A percentile compares a stretch with the other conserved stretches of the same genome.
Conservation (phyloP, 2,888 invertebrate species). For the Monoplex corrugatus region DNA sequence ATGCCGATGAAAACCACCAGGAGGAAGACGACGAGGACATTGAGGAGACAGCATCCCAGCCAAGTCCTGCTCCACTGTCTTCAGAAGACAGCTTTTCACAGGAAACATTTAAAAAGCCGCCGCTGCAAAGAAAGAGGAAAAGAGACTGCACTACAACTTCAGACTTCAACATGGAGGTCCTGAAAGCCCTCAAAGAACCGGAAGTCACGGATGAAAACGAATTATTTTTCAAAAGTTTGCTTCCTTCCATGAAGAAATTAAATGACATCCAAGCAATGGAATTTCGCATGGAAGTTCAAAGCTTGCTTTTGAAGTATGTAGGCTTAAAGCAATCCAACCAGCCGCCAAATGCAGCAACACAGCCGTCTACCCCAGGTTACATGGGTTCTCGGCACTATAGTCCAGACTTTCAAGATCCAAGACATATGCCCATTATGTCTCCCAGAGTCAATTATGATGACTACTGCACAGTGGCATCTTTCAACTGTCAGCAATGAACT, state of each 20-base stretch:
- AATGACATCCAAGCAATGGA: constrained; percentile 40
- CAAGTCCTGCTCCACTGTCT: constrained; percentile 25
- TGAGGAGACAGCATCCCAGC: not conserved
- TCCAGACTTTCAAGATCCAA: not conserved
- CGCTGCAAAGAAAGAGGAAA: constrained; percentile 21
- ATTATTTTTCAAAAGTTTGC: constrained; percentile 30
- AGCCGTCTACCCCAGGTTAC: not conserved
- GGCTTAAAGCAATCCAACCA: constrained; percentile 4
- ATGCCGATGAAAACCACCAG: not conserved
- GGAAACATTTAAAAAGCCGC: constrained; percentile 6
- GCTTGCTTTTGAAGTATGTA: constrained; percentile 22
- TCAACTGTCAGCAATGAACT: not conserved
- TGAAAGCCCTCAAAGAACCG: constrained; percentile 26
- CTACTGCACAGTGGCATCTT: not conserved
- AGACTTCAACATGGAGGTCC: constrained; percentile 29
- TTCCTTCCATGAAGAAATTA: constrained; percentile 34
- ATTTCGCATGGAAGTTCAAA: not conserved
- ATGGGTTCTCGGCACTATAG: not conserved
- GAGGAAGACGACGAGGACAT: constrained; percentile 31
- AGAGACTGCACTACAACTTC: constrained; percentile 17
- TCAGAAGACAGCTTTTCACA: constrained; percentile 21
- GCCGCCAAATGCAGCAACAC: not conserved
- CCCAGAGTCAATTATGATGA: not conserved
- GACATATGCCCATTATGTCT: not conserved
- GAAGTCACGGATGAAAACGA: constrained; percentile 20